phyloP scores from a whole-genome alignment of 2,888 invertebrate species.

The Notodonta dromedarius region DNA sequence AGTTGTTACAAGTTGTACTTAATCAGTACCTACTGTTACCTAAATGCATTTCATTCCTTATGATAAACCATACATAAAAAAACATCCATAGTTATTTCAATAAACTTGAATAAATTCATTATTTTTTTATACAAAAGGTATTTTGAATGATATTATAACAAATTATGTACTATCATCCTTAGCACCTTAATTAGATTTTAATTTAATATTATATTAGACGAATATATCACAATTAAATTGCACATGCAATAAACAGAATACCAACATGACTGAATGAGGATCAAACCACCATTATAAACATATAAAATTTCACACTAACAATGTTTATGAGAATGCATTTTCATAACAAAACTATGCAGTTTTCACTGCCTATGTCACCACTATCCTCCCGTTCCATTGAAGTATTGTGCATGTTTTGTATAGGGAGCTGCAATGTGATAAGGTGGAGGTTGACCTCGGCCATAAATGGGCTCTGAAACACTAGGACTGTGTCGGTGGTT shows the following conservation, averaged over 20 bases:
- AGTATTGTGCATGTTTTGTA: conserved; percentile 90
- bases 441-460: conserved; percentile 87
- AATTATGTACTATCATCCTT: conserved; percentile 60
- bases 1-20: conserved; percentile 80
- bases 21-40: conserved; percentile 69
- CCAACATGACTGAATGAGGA: conserved; percentile 38
- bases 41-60: conserved; percentile 44
- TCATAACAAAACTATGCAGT: conserved; percentile 44
- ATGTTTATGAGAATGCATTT: conserved; percentile 54
- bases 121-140: conserved; percentile 45
- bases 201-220: conserved; percentile 59
- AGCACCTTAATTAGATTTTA: conserved; percentile 75
- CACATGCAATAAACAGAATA: conserved; percentile 68
- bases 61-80: conserved; percentile 37
- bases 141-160: conserved; percentile 54
- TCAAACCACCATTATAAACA: conserved; percentile 41
- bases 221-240: conserved; percentile 81
- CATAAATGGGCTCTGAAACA: conserved; percentile 66
- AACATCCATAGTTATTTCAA: conserved; percentile 37
- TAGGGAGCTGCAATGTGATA: conserved; percentile 93
- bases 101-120: conserved; percentile 40
- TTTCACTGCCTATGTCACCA: conserved; percentile 50
- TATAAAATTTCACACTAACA: conserved; percentile 44
- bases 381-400: conserved; percentile 82
- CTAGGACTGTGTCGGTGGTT: conserved; percentile 74